Evolutionary conservation across 2,113 vertebrate species (phyloP).

Genomic region (Osmerus eperlanus): DNA sequence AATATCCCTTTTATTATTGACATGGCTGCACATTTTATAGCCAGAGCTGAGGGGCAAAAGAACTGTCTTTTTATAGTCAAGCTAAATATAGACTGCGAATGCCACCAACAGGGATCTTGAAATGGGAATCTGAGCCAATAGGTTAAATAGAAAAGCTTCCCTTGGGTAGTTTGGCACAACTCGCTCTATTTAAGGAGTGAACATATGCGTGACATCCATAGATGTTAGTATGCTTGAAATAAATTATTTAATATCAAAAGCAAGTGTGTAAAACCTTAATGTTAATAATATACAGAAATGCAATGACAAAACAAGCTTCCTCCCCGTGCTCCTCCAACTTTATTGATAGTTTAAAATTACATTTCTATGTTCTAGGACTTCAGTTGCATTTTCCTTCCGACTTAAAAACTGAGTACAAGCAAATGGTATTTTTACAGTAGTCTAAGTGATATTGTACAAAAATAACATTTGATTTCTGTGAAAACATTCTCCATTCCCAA

Average conservation of each 20-base stretch:
- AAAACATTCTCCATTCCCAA: conserved; percentile 95
- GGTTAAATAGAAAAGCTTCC: not conserved
- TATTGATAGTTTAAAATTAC: conserved; percentile 99
- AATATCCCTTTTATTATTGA: too few species aligned
- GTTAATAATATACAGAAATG: not conserved
- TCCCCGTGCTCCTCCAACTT: conserved; percentile 99
- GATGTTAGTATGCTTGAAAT: too few species aligned
- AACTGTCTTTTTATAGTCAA: conserved; percentile 17
- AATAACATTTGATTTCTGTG: conserved; percentile 99
- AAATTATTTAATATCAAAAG: not conserved
- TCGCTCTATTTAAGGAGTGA: not conserved
- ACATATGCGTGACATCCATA: too few species aligned
- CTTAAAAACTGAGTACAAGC: conserved; percentile 99
- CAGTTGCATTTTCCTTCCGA: conserved; percentile 97
- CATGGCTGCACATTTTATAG: not conserved
- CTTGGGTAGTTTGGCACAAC: not conserved
- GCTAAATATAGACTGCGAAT: conserved; percentile 28
- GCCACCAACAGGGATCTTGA: conserved; percentile 5
- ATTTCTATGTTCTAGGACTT: conserved; percentile 98
- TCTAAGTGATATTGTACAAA: conserved; percentile 99
- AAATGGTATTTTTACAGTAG: conserved; percentile 99
- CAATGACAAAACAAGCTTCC: conserved; percentile 1
- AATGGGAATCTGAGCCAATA: conserved; percentile 12
- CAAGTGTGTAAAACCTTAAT: not conserved
- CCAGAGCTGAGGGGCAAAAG: not conserved